phyloP scores from a whole-genome alignment of 2,888 invertebrate genomes.

The Cephonodes hylas region DNA sequence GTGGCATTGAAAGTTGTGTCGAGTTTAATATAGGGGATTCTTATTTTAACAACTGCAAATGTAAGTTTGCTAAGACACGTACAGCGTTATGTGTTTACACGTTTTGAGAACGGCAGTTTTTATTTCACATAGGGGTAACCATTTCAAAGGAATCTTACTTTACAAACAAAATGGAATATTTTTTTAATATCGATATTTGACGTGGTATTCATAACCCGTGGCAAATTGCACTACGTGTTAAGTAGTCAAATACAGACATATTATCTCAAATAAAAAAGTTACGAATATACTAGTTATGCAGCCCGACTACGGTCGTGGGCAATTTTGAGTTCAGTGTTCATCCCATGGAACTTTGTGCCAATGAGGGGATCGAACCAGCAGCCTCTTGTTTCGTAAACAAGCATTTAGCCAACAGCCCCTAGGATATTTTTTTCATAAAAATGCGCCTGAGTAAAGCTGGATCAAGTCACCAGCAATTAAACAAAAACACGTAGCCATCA shows the following conservation, averaged over 20 bases:
- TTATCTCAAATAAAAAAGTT: neutral
- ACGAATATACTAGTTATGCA: too few species aligned
- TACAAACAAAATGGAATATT: slow-evolving; percentile 66
- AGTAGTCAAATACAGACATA: neutral
- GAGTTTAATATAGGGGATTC: slow-evolving; percentile 37
- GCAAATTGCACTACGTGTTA: neutral
- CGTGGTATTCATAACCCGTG: neutral
- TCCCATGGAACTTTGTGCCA: too few species aligned
- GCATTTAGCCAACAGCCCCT: too few species aligned
- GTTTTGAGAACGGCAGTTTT: slow-evolving; percentile 65
- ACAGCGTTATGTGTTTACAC: slow-evolving; percentile 58
- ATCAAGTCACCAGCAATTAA: neutral
- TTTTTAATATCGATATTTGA: slow-evolving; percentile 17
- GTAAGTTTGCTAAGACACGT: slow-evolving; percentile 49
- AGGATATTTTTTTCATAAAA: too few species aligned
- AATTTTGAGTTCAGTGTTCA: too few species aligned
- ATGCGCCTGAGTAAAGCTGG: neutral
- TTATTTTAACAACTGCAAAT: slow-evolving; percentile 41
- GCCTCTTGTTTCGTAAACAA: too few species aligned
- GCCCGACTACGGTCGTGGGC: too few species aligned
- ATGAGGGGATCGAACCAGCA: too few species aligned
- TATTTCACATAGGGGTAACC: slow-evolving; percentile 67
- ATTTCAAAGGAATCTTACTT: slow-evolving; percentile 66
- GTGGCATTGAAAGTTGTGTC: slow-evolving; percentile 25
- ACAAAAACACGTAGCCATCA: neutral